phyloP scores from a whole-genome alignment of 2,113 vertebrate genomes.

The Hemichromis elongatus region DNA sequence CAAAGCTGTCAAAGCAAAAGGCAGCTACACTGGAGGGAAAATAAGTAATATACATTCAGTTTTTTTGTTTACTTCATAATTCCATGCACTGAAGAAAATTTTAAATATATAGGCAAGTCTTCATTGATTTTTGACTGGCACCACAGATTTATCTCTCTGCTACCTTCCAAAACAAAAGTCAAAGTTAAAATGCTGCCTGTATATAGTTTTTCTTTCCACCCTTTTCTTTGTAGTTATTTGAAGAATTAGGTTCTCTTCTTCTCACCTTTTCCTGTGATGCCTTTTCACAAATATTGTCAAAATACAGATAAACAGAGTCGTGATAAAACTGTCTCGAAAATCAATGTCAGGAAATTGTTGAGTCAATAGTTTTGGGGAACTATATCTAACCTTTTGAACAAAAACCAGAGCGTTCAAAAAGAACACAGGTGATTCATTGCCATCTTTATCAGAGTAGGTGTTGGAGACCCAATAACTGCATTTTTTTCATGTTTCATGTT shows the following conservation, averaged over 20 bases:
- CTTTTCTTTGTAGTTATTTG: background rate
- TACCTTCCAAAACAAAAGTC: background rate
- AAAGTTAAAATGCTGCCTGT: background rate
- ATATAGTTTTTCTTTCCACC: background rate
- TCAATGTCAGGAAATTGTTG: background rate
- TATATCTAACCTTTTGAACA: background rate
- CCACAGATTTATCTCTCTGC: background rate
- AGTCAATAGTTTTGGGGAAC: background rate
- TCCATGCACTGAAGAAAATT: background rate
- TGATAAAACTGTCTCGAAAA: background rate
- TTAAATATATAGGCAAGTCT: background rate
- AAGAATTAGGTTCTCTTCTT: background rate
- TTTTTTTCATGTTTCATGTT: background rate
- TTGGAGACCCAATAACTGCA: background rate
- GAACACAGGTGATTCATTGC: background rate
- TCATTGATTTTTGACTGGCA: background rate
- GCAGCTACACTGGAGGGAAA: background rate
- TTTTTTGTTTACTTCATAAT: background rate
- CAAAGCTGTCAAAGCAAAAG: background rate
- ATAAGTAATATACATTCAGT: background rate
- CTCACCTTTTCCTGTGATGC: background rate
- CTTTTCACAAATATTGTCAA: background rate
- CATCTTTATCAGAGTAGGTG: background rate
- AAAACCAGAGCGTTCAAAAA: background rate
- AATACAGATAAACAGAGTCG: background rate